phyloP scores from a whole-genome alignment of 2,797 vertebrate species.

The Tenualosa ilisha region DNA sequence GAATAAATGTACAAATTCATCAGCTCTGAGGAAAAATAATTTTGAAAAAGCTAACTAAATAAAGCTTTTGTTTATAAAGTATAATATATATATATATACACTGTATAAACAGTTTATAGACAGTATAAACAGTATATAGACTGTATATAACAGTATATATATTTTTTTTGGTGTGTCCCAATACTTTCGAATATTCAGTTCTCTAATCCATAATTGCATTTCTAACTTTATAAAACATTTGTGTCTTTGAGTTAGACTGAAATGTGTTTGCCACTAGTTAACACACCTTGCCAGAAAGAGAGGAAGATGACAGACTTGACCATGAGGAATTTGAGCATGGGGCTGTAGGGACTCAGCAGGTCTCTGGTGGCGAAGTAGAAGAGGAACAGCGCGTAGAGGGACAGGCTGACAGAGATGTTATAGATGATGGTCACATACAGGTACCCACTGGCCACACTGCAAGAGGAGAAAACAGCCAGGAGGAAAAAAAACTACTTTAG shows the following conservation, averaged over 20 bases:
- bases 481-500: background rate
- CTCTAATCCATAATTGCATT: background rate
- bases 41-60: too few relatives aligned
- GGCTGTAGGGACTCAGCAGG: slow-evolving; percentile 91
- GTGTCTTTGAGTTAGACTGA: background rate
- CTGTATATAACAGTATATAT: too few relatives aligned
- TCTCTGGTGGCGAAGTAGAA: slow-evolving; percentile 93
- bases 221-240: background rate
- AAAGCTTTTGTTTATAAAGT: too few relatives aligned
- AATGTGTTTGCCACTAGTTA: background rate
- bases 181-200: background rate
- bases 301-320: slow-evolving; percentile 98
- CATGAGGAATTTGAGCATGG: slow-evolving; percentile 97
- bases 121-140: too few relatives aligned
- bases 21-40: too few relatives aligned
- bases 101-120: too few relatives aligned
- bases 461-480: slow-evolving; percentile 25
- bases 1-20: background rate
- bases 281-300: slow-evolving; percentile 97
- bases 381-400: slow-evolving; percentile 94
- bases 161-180: too few relatives aligned
- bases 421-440: slow-evolving; percentile 94
- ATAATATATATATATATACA: too few relatives aligned
- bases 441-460: slow-evolving; percentile 90
- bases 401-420: slow-evolving; percentile 95